phyloP scores from a whole-genome alignment of 2,888 invertebrate genomes.

The Apodemia duryi region DNA sequence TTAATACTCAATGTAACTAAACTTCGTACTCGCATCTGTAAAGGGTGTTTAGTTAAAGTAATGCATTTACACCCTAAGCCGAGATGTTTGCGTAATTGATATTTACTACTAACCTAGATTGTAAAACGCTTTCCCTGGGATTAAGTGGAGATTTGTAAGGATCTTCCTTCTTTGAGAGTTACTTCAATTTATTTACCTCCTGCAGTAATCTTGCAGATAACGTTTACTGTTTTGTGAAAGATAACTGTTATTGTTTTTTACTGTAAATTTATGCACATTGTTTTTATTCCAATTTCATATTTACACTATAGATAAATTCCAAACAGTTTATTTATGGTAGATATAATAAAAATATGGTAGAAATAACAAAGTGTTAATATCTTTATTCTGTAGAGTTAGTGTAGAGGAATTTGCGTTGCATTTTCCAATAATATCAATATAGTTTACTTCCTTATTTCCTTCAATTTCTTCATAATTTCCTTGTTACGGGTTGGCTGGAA shows the following conservation, averaged over 20 bases:
- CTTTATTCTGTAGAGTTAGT: no score
- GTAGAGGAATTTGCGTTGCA: no score
- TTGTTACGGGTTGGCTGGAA: no score
- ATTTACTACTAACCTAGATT: constrained; percentile 78
- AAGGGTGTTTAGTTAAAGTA: constrained; percentile 32
- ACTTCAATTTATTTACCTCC: constrained; percentile 68
- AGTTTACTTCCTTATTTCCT: no score
- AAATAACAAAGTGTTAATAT: no score
- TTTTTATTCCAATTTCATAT: no score
- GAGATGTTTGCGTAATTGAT: constrained; percentile 75
- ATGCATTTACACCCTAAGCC: constrained; percentile 55
- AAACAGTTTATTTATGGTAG: no score
- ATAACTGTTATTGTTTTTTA: constrained; percentile 9
- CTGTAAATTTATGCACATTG: background rate
- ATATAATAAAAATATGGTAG: no score
- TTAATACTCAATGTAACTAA: no score
- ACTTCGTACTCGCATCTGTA: background rate
- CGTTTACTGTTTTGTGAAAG: constrained; percentile 39
- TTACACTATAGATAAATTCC: no score
- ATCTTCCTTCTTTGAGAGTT: constrained; percentile 61
- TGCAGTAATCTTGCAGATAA: constrained; percentile 43
- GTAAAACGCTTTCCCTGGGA: constrained; percentile 60
- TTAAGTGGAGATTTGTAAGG: constrained; percentile 70
- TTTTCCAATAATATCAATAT: no score
- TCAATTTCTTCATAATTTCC: no score